Base-by-base conservation (phyloP, 2,113 vertebrate species). In the Tenrec ecaudatus region DNA sequence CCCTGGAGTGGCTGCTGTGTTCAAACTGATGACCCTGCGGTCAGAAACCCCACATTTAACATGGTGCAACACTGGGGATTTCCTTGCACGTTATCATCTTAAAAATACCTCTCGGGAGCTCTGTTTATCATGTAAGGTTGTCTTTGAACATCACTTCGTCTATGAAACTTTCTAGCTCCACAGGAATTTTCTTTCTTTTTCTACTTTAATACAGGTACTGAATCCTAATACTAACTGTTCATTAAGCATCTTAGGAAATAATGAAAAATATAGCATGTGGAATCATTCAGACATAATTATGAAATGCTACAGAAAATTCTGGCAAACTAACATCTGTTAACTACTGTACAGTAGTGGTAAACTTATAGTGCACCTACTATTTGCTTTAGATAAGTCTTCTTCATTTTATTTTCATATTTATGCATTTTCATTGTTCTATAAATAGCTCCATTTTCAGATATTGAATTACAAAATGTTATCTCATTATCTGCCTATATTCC, bases 121-220 rank as follows among this genome's bases (percentile, higher is more conserved):
- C 69, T 79, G 20, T 17, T 87, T 94, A 76, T 88, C 62, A 90
- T 95, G 89, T 91, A 92, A 96, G 91, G 66, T 33, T 92, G 12
- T 82, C 81, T n/a, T 84, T 87, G 78, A 53, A 27, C 40, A 69
- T 76, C 33, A 69, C 47, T 80, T 90, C 40, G 38, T 88, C 43
- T 87, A 40, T 82, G n/a, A 85, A 89, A 27, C 1, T 14, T 69
- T 31, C 27, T 83, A n/a, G 62, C 82, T 76, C 76, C 64, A 20
- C 7, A 64, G 60, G 38, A 94, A 43, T 86, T 90, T 86, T 90
- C 47, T 89, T 58, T 58, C 71, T 86, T 92, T 81, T 88, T 33
- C 62, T 77, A 23, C 91, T 81, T 95, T 43, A 60, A 33, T 36
- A 66, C 2, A 66, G 40, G 12, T 10, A 29, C 69, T 3, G 68